These are phyloP conservation scores for Diarsia rubi DNA, from an alignment of 2,888 invertebrate species.

Conservation along the genomic window DNA sequence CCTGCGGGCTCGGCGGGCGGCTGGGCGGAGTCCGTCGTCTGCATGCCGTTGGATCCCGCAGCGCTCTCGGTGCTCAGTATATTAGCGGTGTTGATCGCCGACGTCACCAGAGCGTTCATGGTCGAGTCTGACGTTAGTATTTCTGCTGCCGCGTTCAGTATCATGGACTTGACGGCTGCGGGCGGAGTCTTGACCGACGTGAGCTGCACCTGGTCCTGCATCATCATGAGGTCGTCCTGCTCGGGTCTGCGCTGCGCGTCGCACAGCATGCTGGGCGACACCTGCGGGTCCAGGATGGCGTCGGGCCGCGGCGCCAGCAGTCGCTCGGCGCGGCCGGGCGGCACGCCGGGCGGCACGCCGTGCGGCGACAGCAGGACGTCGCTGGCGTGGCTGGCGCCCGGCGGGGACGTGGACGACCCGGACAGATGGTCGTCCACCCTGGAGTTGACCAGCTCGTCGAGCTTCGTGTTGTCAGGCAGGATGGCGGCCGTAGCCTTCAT, in stretches of 20 bases:
- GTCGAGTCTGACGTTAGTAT: slow-evolving; percentile 92
- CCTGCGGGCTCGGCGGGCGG: slow-evolving; percentile 81
- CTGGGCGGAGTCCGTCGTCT: slow-evolving; percentile 71
- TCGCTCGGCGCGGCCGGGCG: slow-evolving; percentile 78
- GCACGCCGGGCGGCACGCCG: slow-evolving; percentile 76
- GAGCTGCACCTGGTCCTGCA: slow-evolving; percentile 81
- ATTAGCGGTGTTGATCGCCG: slow-evolving; percentile 88
- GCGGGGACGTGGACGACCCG: slow-evolving; percentile 78
- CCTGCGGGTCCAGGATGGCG: slow-evolving; percentile 91
- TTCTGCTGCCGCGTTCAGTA: slow-evolving; percentile 94
- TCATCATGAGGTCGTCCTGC: slow-evolving; percentile 84
- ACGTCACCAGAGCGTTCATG: slow-evolving; percentile 91
- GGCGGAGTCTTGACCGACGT: slow-evolving; percentile 90
- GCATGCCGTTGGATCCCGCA: slow-evolving; percentile 68
- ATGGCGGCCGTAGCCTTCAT: slow-evolving; percentile 87
- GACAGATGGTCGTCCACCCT: slow-evolving; percentile 84
- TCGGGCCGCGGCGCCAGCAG: slow-evolving; percentile 86
- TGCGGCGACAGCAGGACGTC: slow-evolving; percentile 83
- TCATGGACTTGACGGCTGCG: slow-evolving; percentile 94
- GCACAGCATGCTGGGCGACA: slow-evolving; percentile 91
- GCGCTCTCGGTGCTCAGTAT: slow-evolving; percentile 84
- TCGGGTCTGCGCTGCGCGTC: slow-evolving; percentile 73
- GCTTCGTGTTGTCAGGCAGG: slow-evolving; percentile 86
- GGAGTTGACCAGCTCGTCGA: slow-evolving; percentile 91
- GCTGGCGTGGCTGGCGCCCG: slow-evolving; percentile 80